These are phyloP conservation scores for Tromatobia lineatoria DNA, from an alignment of 2,888 invertebrate species.

Conservation along the genomic window DNA sequence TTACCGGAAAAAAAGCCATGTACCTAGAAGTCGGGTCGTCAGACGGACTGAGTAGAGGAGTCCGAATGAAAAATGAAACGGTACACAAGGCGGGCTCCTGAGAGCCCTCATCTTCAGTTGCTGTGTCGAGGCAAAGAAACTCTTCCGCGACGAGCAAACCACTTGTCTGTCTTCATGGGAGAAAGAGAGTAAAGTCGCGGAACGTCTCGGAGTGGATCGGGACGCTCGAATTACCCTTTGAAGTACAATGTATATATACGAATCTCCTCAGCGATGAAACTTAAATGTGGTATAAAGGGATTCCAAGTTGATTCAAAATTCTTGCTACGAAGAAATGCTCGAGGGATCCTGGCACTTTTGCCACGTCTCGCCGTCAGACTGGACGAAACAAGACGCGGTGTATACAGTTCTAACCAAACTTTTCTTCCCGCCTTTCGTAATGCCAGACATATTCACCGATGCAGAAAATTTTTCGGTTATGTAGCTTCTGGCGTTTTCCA, in stretches of 20 bases:
- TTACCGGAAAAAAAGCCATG: slow-evolving; percentile 30
- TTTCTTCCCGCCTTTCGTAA: background rate
- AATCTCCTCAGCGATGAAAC: slow-evolving; percentile 45
- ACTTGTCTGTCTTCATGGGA: slow-evolving; percentile 55
- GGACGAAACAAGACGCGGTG: slow-evolving; percentile 15
- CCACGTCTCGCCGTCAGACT: slow-evolving; percentile 5
- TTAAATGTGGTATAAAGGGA: slow-evolving; percentile 51
- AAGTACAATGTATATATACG: slow-evolving; percentile 64
- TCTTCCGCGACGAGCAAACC: slow-evolving; percentile 61
- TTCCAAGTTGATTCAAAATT: slow-evolving; percentile 47
- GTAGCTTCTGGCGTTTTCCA: slow-evolving; percentile 9
- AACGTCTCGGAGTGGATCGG: slow-evolving; percentile 54
- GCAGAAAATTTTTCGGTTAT: slow-evolving; percentile 28
- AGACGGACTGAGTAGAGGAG: slow-evolving; percentile 18
- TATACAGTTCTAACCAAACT: background rate
- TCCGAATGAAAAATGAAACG: slow-evolving; percentile 59
- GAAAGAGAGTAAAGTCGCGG: slow-evolving; percentile 49
- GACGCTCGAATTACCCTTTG: slow-evolving; percentile 63
- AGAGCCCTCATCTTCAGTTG: slow-evolving; percentile 60
- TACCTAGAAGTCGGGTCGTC: slow-evolving; percentile 47
- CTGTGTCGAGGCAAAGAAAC: slow-evolving; percentile 60
- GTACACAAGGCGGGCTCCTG: slow-evolving; percentile 46
- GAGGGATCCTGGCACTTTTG: slow-evolving; percentile 24
- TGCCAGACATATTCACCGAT: slow-evolving; percentile 16
- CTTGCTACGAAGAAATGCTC: slow-evolving; percentile 19